Conservation (phyloP, 2,797 vertebrate genomes). For the Neoniphon sammara region DNA sequence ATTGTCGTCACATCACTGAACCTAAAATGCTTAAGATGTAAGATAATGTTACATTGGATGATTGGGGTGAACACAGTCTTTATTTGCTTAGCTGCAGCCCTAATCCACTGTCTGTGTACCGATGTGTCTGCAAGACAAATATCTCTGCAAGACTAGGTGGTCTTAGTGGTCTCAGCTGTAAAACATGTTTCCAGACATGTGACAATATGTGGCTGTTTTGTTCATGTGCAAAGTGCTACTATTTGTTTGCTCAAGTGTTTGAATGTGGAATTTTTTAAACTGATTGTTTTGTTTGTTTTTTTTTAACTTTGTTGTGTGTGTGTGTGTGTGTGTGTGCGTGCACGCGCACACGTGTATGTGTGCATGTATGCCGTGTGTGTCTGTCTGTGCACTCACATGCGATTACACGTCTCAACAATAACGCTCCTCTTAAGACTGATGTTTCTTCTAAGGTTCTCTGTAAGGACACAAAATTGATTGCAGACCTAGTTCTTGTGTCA, state of each 20-base stretch:
- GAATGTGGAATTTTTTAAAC: background rate
- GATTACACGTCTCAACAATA: background rate
- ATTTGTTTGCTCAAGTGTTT: constrained; percentile 11
- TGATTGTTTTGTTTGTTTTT: background rate
- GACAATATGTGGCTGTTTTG: constrained; percentile 18
- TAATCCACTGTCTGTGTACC: constrained; percentile 14
- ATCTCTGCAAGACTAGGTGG: background rate
- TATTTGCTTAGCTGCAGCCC: constrained; percentile 54
- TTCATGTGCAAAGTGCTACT: background rate
- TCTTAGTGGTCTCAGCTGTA: constrained; percentile 29
- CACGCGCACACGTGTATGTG: background rate
- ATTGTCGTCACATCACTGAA: background rate
- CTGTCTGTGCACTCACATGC: background rate
- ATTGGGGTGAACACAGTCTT: background rate
- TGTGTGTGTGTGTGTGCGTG: background rate
- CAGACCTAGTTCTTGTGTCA: background rate
- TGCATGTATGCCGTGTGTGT: background rate
- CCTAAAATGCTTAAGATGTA: background rate
- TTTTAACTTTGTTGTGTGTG: background rate
- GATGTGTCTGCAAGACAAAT: constrained; percentile 37
- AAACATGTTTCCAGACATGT: constrained; percentile 31
- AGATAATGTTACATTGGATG: background rate
- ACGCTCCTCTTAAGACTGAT: background rate
- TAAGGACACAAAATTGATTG: background rate
- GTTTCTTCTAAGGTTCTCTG: background rate